These are phyloP conservation scores for Axis porcinus DNA, from an alignment of 2,113 vertebrate genomes.

Conservation along the genomic window DNA sequence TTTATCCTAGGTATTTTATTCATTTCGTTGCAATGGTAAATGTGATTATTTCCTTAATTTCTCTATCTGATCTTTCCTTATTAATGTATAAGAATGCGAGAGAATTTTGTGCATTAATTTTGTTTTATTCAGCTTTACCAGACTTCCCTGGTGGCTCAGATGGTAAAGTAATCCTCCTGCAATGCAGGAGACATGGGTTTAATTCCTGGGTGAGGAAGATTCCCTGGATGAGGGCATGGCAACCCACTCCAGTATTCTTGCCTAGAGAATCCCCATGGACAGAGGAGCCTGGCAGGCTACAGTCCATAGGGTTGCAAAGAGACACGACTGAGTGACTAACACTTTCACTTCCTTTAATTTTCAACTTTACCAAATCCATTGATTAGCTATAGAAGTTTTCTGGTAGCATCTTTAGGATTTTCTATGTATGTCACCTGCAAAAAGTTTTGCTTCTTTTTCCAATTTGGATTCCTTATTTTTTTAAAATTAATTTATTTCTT, in stretches of 20 bases:
- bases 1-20: neutral
- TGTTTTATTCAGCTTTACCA: neutral
- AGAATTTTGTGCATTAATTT: neutral
- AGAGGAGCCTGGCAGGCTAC: fast-evolving
- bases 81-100: neutral
- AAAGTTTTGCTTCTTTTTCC: too few relatives aligned
- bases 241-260: neutral
- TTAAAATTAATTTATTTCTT: neutral
- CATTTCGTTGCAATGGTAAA: neutral
- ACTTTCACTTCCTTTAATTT: neutral
- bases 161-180: neutral
- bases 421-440: too few relatives aligned
- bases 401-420: neutral
- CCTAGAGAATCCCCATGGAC: neutral
- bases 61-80: neutral
- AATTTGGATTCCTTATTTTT: neutral
- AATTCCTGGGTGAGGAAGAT: neutral
- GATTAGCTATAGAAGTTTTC: neutral
- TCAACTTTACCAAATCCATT: neutral
- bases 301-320: neutral
- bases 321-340: neutral
- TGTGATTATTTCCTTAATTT: neutral
- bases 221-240: neutral
- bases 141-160: neutral
- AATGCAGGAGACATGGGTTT: neutral